Conservation (phyloP, 2,797 vertebrate genomes). For the Sebastes goodei region DNA sequence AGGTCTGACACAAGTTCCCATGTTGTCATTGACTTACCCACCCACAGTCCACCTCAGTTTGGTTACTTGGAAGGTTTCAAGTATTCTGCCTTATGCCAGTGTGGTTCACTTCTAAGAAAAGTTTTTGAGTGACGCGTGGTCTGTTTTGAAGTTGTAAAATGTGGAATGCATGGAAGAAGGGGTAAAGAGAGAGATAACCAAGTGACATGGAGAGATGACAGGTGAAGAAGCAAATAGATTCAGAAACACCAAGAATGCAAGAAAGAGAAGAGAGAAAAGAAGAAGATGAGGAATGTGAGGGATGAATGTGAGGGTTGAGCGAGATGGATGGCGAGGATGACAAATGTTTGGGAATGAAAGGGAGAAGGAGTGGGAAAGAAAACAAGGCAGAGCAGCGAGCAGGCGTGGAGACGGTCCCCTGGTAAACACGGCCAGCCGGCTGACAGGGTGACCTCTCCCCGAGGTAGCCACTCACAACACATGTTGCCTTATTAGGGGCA, state of each 20-base stretch:
- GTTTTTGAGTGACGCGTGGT: background rate
- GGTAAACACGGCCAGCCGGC: slow-evolving; percentile 64
- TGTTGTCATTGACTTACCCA: slow-evolving; percentile 1
- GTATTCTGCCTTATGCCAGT: background rate
- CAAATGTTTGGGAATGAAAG: slow-evolving; percentile 19
- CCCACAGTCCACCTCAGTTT: background rate
- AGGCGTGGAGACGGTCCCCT: slow-evolving; percentile 33
- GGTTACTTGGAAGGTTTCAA: background rate
- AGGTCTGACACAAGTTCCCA: background rate
- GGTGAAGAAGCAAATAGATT: background rate
- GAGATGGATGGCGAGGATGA: background rate
- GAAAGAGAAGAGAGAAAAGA: background rate
- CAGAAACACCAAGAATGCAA: background rate
- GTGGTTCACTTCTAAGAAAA: slow-evolving; percentile 40
- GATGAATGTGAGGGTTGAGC: accelerated
- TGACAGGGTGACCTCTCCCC: slow-evolving; percentile 59
- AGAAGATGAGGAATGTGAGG: background rate
- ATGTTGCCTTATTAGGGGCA: slow-evolving; percentile 81
- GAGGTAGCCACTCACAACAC: slow-evolving; percentile 81
- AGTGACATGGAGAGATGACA: background rate
- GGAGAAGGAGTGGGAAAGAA: slow-evolving; percentile 30
- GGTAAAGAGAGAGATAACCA: background rate
- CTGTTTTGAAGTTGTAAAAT: slow-evolving; percentile 29
- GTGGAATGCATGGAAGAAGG: background rate
- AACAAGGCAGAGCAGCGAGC: slow-evolving; percentile 42